phyloP scores from a whole-genome alignment of 2,888 invertebrate genomes.

The Seladonia tumulorum region DNA sequence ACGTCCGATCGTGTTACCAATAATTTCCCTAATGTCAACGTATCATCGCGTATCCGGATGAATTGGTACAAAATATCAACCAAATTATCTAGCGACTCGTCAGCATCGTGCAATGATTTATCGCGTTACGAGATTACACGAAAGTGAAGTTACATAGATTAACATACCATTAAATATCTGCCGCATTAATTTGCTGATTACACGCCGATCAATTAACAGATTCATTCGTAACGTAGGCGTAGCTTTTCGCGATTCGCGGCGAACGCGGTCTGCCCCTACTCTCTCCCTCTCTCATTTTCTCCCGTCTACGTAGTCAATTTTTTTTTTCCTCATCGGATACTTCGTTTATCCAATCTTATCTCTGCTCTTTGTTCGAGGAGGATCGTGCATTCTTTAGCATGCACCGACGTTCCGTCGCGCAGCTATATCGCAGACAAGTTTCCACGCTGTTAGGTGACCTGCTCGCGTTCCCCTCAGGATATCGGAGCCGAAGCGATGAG shows the following conservation, averaged over 20 bases:
- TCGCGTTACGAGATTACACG: background rate
- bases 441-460: constrained; percentile 3
- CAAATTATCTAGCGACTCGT: background rate
- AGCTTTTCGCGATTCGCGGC: background rate
- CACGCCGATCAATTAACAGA: constrained; percentile 15
- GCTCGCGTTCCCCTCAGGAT: constrained; percentile 18
- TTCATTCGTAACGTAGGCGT: background rate
- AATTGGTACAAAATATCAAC: constrained; percentile 5
- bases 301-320: background rate
- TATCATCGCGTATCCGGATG: background rate
- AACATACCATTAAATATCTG: constrained; percentile 17
- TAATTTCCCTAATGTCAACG: background rate
- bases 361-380: background rate
- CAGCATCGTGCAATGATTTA: constrained; percentile 2
- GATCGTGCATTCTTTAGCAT: constrained; percentile 17
- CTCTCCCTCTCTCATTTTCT: background rate
- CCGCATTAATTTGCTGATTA: constrained; percentile 36
- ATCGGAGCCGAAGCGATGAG: background rate
- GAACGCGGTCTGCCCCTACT: background rate
- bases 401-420: constrained; percentile 14
- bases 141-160: constrained; percentile 12
- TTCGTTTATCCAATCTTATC: constrained; percentile 27
- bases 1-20: background rate
- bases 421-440: constrained; percentile 20
- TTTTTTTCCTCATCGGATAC: constrained; percentile 5